A percentile compares a stretch with the other conserved stretches of the same genome.
phyloP scores from a whole-genome alignment of 2,113 vertebrate genomes.

The Nibea coibor region DNA sequence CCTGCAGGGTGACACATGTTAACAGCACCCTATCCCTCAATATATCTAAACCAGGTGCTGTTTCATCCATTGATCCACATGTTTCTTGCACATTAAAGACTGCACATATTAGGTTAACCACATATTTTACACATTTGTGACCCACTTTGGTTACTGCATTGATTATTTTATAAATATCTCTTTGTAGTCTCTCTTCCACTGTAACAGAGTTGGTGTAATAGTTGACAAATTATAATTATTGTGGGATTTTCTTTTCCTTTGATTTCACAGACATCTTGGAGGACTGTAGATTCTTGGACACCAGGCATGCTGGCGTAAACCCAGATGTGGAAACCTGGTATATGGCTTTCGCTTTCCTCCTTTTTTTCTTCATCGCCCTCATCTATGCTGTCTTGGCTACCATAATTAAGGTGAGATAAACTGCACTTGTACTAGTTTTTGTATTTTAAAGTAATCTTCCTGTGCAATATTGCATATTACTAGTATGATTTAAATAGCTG shows the following conservation, averaged over 20 bases:
- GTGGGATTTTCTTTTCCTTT: too few species aligned
- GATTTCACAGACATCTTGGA: constrained; percentile 51
- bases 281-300: constrained; percentile 44
- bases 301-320: constrained; percentile 51
- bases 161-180: neutral
- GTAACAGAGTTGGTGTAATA: too few species aligned
- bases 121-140: too few species aligned
- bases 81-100: neutral
- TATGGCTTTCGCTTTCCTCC: constrained; percentile 70
- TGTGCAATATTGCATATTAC: neutral
- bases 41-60: constrained; percentile 69
- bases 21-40: constrained; percentile 55
- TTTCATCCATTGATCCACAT: neutral
- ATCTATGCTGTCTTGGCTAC: constrained; percentile 70
- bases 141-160: too few species aligned
- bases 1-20: constrained; percentile 73
- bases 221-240: too few species aligned
- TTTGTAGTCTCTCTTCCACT: neutral
- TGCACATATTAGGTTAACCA: neutral
- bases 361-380: constrained; percentile 71
- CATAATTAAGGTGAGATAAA: constrained; percentile 74
- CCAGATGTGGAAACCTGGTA: constrained; percentile 67
- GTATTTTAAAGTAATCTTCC: neutral
- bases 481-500: neutral
- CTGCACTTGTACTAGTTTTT: neutral